Evolutionary conservation across 1,140 invertebrate genomes (phyloP).

Genomic region (Acromyrmex charruanus): DNA sequence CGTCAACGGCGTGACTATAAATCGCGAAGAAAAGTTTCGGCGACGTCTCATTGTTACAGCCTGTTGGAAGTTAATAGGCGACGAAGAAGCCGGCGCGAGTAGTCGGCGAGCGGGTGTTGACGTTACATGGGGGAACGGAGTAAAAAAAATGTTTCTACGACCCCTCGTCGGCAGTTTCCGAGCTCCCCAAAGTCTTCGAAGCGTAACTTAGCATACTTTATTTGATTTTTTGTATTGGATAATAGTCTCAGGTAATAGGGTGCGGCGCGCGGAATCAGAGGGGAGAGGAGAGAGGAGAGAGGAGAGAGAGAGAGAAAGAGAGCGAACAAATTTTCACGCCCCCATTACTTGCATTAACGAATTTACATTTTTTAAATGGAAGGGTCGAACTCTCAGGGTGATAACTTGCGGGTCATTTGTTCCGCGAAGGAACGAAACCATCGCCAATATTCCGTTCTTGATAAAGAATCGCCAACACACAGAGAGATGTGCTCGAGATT

Average conservation of each 20-base stretch:
- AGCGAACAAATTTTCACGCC: slow-evolving; percentile 81
- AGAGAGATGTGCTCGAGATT: slow-evolving; percentile 13
- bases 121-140: slow-evolving; percentile 47
- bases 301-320: slow-evolving; percentile 32
- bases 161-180: slow-evolving; percentile 73
- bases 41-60: slow-evolving; percentile 73
- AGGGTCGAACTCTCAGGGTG: slow-evolving; percentile 81
- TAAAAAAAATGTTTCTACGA: slow-evolving; percentile 77
- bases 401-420: slow-evolving; percentile 87
- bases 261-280: slow-evolving; percentile 59
- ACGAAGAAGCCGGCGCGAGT: slow-evolving; percentile 59
- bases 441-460: slow-evolving; percentile 83
- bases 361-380: slow-evolving; percentile 87
- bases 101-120: slow-evolving; percentile 44
- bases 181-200: slow-evolving; percentile 80
- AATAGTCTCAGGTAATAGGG: slow-evolving; percentile 83
- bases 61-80: slow-evolving; percentile 78
- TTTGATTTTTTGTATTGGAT: slow-evolving; percentile 87
- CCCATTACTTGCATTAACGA: slow-evolving; percentile 85
- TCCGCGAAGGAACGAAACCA: slow-evolving; percentile 84
- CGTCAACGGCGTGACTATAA: slow-evolving; percentile 43
- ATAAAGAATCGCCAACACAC: slow-evolving; percentile 82
- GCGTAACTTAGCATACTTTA: slow-evolving; percentile 86
- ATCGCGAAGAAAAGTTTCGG: slow-evolving; percentile 59
- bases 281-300: slow-evolving; percentile 23